A percentile compares a stretch with the other conserved stretches of the same genome.
These are phyloP conservation scores for Bombus waltoni DNA, from an alignment of 1,140 invertebrate species.

Conservation along the genomic window DNA sequence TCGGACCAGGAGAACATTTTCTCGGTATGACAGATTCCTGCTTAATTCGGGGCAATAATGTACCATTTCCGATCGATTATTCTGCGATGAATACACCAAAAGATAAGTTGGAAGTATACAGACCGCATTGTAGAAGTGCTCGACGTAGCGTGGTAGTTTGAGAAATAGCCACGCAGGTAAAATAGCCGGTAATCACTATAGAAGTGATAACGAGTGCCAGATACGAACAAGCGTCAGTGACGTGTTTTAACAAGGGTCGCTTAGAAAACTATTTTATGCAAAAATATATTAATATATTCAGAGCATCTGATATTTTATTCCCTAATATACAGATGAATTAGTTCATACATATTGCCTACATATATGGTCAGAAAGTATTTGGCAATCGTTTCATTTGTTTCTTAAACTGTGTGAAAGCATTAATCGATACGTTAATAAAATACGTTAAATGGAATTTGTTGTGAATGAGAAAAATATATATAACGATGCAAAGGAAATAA, in stretches of 20 bases:
- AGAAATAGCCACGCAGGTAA: slow-evolving; percentile 44
- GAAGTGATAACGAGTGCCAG: neutral
- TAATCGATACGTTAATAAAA: neutral
- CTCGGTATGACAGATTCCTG: slow-evolving; percentile 81
- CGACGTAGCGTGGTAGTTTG: slow-evolving; percentile 88
- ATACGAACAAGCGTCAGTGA: neutral
- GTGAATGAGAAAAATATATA: neutral
- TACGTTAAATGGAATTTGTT: neutral
- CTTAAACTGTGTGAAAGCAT: neutral
- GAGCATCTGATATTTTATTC: slow-evolving; percentile 1
- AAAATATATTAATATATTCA: slow-evolving; percentile 6
- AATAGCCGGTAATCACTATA: neutral
- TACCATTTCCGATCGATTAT: slow-evolving; percentile 88
- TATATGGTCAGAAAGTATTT: neutral
- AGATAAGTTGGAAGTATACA: slow-evolving; percentile 87
- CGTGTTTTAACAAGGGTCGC: neutral
- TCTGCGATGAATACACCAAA: slow-evolving; percentile 87
- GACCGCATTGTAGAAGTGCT: slow-evolving; percentile 86
- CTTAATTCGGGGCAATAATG: slow-evolving; percentile 55
- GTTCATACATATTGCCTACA: neutral
- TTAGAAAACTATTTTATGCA: neutral
- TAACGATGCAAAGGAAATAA: neutral
- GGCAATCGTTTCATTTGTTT: neutral
- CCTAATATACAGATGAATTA: neutral
- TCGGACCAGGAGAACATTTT: slow-evolving; percentile 88